Evolutionary conservation across 2,113 vertebrate species (phyloP).

Genomic region (Myrmecobius fasciatus): DNA sequence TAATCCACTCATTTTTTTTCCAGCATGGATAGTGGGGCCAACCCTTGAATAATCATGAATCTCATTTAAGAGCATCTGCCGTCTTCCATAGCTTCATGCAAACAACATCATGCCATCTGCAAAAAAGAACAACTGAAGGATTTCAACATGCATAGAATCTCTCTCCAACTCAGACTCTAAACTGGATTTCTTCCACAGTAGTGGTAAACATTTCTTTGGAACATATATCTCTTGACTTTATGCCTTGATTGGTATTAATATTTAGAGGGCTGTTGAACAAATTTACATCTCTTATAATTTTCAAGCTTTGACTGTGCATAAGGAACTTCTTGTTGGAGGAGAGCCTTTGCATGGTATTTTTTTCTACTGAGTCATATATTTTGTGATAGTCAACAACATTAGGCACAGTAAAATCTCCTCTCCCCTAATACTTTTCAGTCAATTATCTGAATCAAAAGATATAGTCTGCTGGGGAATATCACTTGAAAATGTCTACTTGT

Average conservation of each 20-base stretch:
- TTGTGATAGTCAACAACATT: not conserved
- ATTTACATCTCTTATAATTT: not conserved
- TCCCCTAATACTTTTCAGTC: not conserved
- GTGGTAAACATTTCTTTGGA: not conserved
- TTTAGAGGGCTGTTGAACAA: not conserved
- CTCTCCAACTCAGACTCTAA: not conserved
- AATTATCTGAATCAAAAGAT: not conserved
- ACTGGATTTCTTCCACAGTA: not conserved
- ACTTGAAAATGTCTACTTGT: not conserved
- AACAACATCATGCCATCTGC: not conserved
- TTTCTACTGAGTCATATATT: not conserved
- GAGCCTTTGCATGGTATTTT: not conserved
- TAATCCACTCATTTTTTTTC: not conserved
- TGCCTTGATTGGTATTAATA: not conserved
- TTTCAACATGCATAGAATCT: not conserved
- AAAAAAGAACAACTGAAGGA: not conserved
- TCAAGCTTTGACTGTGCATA: not conserved
- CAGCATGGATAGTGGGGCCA: not conserved
- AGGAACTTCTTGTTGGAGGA: not conserved
- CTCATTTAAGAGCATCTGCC: not conserved
- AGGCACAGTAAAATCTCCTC: not conserved
- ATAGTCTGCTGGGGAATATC: not conserved
- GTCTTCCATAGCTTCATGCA: not conserved
- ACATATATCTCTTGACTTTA: not conserved
- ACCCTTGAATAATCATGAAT: not conserved